Base-by-base conservation (phyloP, 2,113 vertebrate genomes). In the Bujurquina vittata region DNA sequence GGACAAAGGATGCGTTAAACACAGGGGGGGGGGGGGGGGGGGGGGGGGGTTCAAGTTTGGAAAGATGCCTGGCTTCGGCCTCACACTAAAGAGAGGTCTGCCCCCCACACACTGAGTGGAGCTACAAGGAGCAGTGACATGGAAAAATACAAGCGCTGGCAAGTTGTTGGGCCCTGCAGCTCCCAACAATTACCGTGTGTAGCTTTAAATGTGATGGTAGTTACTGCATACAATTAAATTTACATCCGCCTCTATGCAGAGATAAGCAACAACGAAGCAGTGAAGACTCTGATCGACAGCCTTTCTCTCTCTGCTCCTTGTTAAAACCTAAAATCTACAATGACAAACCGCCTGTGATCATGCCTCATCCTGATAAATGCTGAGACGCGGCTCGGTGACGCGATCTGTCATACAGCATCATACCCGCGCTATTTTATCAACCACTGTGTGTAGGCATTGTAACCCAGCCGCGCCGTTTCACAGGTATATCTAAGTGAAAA, bases 71-170 rank as follows among this genome's bases (percentile, higher is more conserved):
- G 88, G 83, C 81, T 92, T 91, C 46, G 75, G 88, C 86, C 69
- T 75, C 76, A 76, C 65, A 88, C 81, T 89, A 87, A 86, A 93
- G 92, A 88, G 89, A 89, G 88, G 88, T 86, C 87, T 88, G 80
- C 87, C 86, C 86, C 90, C 83, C 85, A 87, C 88, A 93, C 89
- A 89, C 84, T 43, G 62, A 90, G 84, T 65, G 74, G 84, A 72
- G 87, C 87, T 86, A 92, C 92, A 89, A 94, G 87, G 83, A 88
- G 84, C 88, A 92, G 79, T 90, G 91, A 93, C 93, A 93, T 92
- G 93, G 93, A 94, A 94, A 94, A 94, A 91, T 89, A 91, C 91
- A 93, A 87, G 87, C 62, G 67, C 78, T 86, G 90, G 89, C 92
- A 92, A 90, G 90, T 92, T 88, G 76, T 89, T 79, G 80, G 88